Conservation (phyloP, 2,888 invertebrate genomes). For the Pristionchus exspectatus region DNA sequence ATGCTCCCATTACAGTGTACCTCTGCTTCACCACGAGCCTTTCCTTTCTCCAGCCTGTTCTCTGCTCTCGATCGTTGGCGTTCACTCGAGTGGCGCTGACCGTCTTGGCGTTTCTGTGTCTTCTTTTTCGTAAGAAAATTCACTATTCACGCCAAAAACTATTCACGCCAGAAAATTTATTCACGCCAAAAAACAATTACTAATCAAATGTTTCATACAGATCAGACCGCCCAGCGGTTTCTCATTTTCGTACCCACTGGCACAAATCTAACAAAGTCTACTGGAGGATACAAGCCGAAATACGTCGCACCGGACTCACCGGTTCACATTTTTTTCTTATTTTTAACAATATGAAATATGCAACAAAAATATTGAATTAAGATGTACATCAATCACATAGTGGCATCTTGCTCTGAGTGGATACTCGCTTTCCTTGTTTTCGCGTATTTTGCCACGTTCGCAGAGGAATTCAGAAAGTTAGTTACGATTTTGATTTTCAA, state of each 20-base stretch:
- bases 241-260: background rate
- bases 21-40: background rate
- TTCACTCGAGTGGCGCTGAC: background rate
- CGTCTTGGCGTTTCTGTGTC: background rate
- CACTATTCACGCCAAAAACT: too few species aligned
- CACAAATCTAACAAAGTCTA: background rate
- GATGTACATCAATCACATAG: background rate
- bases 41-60: background rate
- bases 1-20: background rate
- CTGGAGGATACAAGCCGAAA: background rate
- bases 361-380: background rate
- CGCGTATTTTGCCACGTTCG: background rate
- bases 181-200: too few species aligned
- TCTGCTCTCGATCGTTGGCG: background rate
- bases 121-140: background rate
- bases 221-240: background rate
- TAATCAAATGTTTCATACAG: too few species aligned
- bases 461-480: background rate
- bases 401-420: background rate
- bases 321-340: background rate
- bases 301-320: background rate
- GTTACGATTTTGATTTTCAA: background rate
- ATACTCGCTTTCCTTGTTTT: background rate
- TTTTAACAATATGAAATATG: too few species aligned
- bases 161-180: too few species aligned